Evolutionary conservation across 2,797 vertebrate species (phyloP), one percentile per base, ranked within the genome.

Genomic region (Carapus acus): DNA sequence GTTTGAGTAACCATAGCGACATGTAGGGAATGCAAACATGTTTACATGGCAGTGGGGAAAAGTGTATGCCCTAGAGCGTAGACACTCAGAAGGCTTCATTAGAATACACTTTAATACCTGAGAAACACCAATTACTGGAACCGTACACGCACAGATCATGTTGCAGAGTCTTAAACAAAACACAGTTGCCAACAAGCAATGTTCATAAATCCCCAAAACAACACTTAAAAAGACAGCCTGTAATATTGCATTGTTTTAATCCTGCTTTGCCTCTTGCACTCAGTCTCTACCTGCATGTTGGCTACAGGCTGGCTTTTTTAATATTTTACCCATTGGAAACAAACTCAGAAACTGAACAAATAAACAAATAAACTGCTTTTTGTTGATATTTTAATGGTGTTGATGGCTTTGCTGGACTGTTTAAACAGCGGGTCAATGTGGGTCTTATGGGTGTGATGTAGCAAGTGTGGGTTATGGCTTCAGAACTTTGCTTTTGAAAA

Each of bases 11-110:
- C 79, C 65, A 79, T 76, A 63, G 83, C 58, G 77, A 73, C 69
- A 58, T 19, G 63, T 52, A 63, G 71, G 45, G 50, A 74, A 77
- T 74, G 73, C 69, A 82, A 87, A 86, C 85, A 86, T 86, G 79
- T 86, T 87, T 85, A 74, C 63, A 40, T 46, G 67, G 53, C 64
- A 20, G 52, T 37, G 62, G 62, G 67, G 67, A 58, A 54, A 58
- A 46, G 62, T 54, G 74, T 78, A 79, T 72, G 44, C 75, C 75
- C 68, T 66, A 43, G 73, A 57, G 77, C 61, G 74, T 41, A 6
- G 38, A 51, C 49, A 55, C 60, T 48, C 52, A 42, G 49, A 58
- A 54, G 54, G 74, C 55, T 48, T 69, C 65, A 65, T 70, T 72
- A 75, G 54, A 53, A 77, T 14, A 69, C 24, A 60, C 43, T 66